phyloP scores from a whole-genome alignment of 1,140 invertebrate species.

The Anastrepha obliqua region DNA sequence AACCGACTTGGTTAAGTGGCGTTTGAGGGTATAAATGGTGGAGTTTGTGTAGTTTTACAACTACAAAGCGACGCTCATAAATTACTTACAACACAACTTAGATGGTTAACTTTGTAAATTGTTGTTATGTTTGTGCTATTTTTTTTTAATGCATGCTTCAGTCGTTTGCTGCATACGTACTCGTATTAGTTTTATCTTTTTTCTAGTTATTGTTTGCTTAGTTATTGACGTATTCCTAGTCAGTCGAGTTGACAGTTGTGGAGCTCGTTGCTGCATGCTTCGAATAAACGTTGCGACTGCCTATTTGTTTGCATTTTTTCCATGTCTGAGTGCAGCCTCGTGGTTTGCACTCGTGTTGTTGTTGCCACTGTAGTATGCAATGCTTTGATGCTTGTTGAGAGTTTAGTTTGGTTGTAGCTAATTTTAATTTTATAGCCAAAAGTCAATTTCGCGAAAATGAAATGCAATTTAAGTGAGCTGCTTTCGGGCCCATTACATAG shows the following conservation, averaged over 20 bases:
- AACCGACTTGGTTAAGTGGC: conserved; percentile 13
- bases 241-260: conserved; percentile 37
- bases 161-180: background rate
- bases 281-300: background rate
- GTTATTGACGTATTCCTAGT: conserved; percentile 36
- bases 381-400: background rate
- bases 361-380: background rate
- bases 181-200: conserved; percentile 15
- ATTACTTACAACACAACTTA: conserved; percentile 8
- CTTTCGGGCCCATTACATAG: background rate
- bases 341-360: background rate
- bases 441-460: conserved; percentile 16
- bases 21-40: background rate
- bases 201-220: background rate
- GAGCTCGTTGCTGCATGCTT: conserved; percentile 4
- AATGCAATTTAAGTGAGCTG: conserved; percentile 34
- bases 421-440: conserved; percentile 44
- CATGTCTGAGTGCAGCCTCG: background rate
- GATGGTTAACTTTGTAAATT: background rate
- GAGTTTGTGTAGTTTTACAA: background rate
- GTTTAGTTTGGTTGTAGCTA: background rate
- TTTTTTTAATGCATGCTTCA: background rate
- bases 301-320: conserved; percentile 12
- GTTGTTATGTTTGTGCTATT: background rate
- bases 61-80: background rate